phyloP scores from a whole-genome alignment of 1,140 invertebrate genomes.

The Notospermus geniculatus region DNA sequence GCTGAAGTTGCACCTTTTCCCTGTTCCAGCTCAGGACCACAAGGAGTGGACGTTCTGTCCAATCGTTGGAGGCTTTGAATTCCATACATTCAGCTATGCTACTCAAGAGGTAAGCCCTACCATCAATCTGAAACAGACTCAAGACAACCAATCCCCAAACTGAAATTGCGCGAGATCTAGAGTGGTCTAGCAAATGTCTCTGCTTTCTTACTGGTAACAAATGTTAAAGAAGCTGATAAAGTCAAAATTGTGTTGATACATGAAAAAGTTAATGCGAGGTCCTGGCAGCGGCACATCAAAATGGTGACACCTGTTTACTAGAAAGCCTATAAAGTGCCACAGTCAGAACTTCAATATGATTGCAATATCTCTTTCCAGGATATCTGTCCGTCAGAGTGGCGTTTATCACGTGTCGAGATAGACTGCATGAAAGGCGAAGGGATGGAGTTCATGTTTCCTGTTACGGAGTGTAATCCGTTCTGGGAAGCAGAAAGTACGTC shows the following conservation, averaged over 20 bases:
- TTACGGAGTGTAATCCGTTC: conserved; percentile 4
- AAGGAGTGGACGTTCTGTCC: conserved; percentile 2
- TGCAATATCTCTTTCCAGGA: background rate
- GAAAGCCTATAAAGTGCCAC: background rate
- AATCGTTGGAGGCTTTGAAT: background rate
- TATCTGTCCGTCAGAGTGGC: conserved; percentile 1
- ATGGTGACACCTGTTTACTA: background rate
- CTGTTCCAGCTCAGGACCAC: conserved; percentile 1
- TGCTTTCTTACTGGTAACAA: background rate
- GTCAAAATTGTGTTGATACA: background rate
- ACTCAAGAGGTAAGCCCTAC: conserved; percentile 3
- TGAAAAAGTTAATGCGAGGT: background rate
- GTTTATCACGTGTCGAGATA: background rate
- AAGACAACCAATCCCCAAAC: background rate
- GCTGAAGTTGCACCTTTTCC: background rate
- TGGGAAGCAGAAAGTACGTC: conserved; percentile 1
- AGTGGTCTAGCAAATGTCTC: background rate
- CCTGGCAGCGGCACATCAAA: background rate
- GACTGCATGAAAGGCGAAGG: conserved; percentile 6
- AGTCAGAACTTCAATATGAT: background rate
- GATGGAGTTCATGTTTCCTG: conserved; percentile 6
- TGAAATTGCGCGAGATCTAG: too few species aligned
- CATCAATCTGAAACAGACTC: background rate
- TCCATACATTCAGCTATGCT: conserved; percentile 3
- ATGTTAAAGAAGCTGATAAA: background rate